Base-by-base conservation (phyloP, 2,888 invertebrate species). In the Smittia aterrima region DNA sequence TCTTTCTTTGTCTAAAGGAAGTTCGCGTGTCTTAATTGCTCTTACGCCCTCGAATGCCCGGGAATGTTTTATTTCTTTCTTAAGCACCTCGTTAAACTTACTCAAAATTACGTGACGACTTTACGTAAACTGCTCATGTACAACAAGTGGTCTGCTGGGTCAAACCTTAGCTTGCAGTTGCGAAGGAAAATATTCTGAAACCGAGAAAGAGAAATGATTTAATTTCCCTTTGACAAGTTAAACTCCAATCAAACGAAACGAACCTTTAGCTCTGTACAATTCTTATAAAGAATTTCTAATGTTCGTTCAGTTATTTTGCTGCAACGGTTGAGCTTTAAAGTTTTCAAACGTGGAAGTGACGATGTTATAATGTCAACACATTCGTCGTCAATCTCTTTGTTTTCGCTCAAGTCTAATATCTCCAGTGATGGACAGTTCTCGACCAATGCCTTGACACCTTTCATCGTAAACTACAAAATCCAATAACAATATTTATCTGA, bases 51-150 rank as follows among this genome's bases (percentile, higher is more conserved):
- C 64, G n/a, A 11, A n/a, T n/a, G n/a, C n/a, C 13, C n/a, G 27
- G 64, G 64, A 64, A 64, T 64, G 27, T 64, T 58, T 58, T 58
- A 1, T 20, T 22, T 4, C 2, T 58, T 58, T 27, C 9, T 58
- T 9, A 9, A 22, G 16, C 16, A 27, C 25, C 24, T 13, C 13
- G 20, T 18, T 22, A 58, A 58, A 18, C n/a, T 58, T 58, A 58
- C n/a, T 2, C n/a, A 64, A 1, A 64, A 64, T 62, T 72, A 72
- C 11, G 18, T 16, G n/a, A 72, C 72, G 40, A 74, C 74, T 27
- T 74, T 74, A n/a, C 74, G 32, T n/a, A 74, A 16, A n/a, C 25
- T 16, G 9, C 47, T 16, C 74, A 74, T 74, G 22, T 66, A 74
- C 1, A 22, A 13, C 4, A 74, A 27, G 9, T 74, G 62, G 3